phyloP scores from a whole-genome alignment of 2,113 vertebrate genomes.

The Etheostoma spectabile region DNA sequence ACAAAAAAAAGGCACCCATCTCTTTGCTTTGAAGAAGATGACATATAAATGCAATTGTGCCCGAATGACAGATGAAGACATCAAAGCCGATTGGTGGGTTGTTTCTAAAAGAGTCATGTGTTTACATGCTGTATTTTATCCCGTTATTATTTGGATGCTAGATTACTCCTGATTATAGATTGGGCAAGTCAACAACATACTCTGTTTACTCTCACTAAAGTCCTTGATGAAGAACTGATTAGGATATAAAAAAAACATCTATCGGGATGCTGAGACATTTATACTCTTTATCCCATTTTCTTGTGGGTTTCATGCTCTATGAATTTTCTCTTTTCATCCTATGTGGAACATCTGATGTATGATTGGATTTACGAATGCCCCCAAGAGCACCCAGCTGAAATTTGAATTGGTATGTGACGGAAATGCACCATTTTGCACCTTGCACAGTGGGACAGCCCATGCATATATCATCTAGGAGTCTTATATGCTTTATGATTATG shows the following conservation, averaged over 20 bases:
- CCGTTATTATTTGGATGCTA: constrained; percentile 52
- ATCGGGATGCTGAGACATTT: constrained; percentile 49
- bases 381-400: constrained; percentile 46
- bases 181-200: constrained; percentile 27
- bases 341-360: constrained; percentile 66
- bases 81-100: constrained; percentile 41
- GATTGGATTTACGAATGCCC: constrained; percentile 70
- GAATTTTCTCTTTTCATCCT: constrained; percentile 64
- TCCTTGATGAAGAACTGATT: constrained; percentile 56
- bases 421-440: constrained; percentile 47
- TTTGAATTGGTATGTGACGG: constrained; percentile 44
- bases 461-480: constrained; percentile 47
- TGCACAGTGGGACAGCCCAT: constrained; percentile 28
- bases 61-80: constrained; percentile 29
- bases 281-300: constrained; percentile 68
- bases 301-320: constrained; percentile 64
- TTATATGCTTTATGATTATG: constrained; percentile 52
- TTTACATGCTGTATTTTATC: constrained; percentile 50
- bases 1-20: constrained; percentile 32
- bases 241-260: constrained; percentile 47
- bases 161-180: constrained; percentile 43
- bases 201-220: constrained; percentile 33
- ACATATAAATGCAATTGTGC: constrained; percentile 29
- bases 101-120: constrained; percentile 49
- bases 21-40: constrained; percentile 51